Evolutionary conservation across 2,113 vertebrate species (phyloP).

Genomic region (Phylloscopus trochilus): DNA sequence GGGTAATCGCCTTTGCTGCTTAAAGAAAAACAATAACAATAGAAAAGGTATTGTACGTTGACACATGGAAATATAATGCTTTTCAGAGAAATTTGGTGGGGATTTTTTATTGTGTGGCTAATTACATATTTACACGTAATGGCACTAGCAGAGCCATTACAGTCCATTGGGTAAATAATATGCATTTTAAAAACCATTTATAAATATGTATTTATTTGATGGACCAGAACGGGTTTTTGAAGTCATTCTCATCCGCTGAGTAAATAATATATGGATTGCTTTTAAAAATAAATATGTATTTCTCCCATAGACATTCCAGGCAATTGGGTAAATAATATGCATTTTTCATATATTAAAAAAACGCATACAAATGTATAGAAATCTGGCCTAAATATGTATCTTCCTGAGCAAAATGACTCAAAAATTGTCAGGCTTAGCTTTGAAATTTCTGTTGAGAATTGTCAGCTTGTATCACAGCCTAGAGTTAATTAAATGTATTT

Average conservation of each 20-base stretch:
- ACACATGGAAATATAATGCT: conserved; percentile 18
- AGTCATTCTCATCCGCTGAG: conserved; percentile 59
- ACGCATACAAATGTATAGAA: background rate
- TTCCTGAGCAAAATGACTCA: background rate
- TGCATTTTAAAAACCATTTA: conserved; percentile 63
- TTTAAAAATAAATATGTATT: conserved; percentile 65
- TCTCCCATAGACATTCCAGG: conserved; percentile 50
- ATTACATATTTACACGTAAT: conserved; percentile 66
- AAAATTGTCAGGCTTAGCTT: conserved; percentile 36
- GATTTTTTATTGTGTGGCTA: conserved; percentile 58
- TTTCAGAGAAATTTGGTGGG: conserved; percentile 53
- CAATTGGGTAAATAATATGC: conserved; percentile 54
- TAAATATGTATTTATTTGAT: conserved; percentile 74
- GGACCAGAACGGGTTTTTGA: conserved; percentile 59
- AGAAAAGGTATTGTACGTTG: background rate
- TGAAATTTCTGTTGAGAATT: conserved; percentile 17
- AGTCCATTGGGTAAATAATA: conserved; percentile 53
- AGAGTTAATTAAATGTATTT: conserved; percentile 23
- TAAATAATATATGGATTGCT: conserved; percentile 68
- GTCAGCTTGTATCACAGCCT: conserved; percentile 21
- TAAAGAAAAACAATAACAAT: conserved; percentile 47
- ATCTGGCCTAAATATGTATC: background rate
- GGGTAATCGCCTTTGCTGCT: conserved; percentile 26
- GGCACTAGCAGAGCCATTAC: conserved; percentile 37
- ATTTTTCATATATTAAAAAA: conserved; percentile 47